Evolutionary conservation across 2,888 invertebrate genomes (phyloP).

Genomic region (Tenthredo mesomela): DNA sequence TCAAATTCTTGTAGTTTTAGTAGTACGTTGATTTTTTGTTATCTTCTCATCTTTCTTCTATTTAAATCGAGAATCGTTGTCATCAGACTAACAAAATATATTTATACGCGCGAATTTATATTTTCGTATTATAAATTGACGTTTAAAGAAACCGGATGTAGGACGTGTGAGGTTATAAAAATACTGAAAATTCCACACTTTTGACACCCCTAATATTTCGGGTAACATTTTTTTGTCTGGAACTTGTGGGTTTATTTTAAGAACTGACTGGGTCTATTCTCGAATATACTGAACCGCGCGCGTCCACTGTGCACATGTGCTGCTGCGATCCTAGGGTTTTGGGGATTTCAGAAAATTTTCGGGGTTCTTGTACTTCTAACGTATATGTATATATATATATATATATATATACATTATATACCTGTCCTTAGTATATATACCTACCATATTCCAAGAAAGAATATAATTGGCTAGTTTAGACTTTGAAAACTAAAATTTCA

Average conservation of each 20-base stretch:
- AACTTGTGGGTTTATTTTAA: conserved; percentile 1
- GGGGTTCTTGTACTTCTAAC: background rate
- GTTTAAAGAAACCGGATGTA: background rate
- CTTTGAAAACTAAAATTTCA: background rate
- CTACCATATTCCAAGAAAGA: background rate
- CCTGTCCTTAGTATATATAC: background rate
- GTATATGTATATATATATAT: background rate
- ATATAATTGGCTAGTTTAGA: background rate
- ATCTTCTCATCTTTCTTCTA: background rate
- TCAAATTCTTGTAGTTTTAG: background rate
- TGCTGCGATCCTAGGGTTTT: conserved; percentile 12
- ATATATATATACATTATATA: background rate
- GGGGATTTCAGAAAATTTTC: conserved; percentile 4
- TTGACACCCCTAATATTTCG: conserved; percentile 17
- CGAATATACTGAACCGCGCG: background rate
- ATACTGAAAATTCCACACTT: background rate
- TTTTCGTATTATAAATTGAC: background rate
- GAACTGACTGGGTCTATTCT: conserved; percentile 10
- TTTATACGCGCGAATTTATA: background rate
- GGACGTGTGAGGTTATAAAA: background rate
- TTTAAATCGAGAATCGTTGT: background rate
- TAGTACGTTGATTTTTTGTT: too few species aligned
- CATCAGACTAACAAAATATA: background rate
- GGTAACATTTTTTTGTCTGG: conserved; percentile 6
- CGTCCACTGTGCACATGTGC: conserved; percentile 1